These are phyloP conservation scores for Euproctis similis DNA, from an alignment of 2,888 invertebrate species.

Conservation along the genomic window DNA sequence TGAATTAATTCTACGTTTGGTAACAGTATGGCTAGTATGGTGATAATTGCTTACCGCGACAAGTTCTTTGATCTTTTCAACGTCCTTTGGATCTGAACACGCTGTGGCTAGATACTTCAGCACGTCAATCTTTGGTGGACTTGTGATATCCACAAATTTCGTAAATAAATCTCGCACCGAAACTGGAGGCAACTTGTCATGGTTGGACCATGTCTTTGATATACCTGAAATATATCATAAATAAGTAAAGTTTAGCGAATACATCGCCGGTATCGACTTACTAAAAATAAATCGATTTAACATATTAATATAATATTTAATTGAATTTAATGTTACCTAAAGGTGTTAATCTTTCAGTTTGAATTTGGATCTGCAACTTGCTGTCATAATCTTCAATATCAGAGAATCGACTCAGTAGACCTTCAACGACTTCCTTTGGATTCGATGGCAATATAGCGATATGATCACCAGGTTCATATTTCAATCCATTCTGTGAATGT, in stretches of 20 bases:
- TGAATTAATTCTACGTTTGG: no score
- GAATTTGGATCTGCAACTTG: constrained; percentile 84
- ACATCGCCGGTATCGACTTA: no score
- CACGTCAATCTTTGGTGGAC: constrained; percentile 90
- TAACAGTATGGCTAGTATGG: no score
- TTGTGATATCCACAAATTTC: constrained; percentile 91
- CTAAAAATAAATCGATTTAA: no score
- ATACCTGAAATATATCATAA: constrained; percentile 81
- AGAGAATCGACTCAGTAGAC: constrained; percentile 81
- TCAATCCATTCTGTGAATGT: constrained; percentile 61
- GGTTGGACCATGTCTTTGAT: constrained; percentile 89
- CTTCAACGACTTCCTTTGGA: constrained; percentile 84
- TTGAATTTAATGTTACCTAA: constrained; percentile 83
- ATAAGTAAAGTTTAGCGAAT: no score
- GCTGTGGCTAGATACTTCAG: constrained; percentile 86
- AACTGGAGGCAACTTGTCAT: constrained; percentile 86
- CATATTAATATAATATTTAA: no score
- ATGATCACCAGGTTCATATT: constrained; percentile 94
- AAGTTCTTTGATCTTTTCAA: constrained; percentile 80
- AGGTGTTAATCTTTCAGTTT: constrained; percentile 89
- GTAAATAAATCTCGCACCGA: constrained; percentile 84
- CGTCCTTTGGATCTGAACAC: constrained; percentile 83
- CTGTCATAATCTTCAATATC: constrained; percentile 81
- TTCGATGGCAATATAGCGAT: constrained; percentile 93
- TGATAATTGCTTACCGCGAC: constrained; percentile 76